Evolutionary conservation across 1,140 invertebrate species (phyloP).

Genomic region (Bicyclus anynana): DNA sequence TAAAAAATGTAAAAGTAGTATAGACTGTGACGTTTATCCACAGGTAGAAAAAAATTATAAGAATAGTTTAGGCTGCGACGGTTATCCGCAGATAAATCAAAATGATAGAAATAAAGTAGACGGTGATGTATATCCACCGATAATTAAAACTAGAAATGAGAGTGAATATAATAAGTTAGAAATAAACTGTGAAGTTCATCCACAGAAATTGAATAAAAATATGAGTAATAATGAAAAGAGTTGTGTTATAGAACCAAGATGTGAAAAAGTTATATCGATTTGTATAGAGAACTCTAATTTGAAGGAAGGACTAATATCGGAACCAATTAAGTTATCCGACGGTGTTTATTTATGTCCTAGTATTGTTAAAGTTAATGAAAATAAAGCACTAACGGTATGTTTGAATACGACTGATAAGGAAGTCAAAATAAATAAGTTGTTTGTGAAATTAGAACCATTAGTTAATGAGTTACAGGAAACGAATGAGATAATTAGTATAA

Average conservation of each 20-base stretch:
- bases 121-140: background rate
- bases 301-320: conserved; percentile 15
- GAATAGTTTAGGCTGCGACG: too few relatives aligned
- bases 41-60: too few relatives aligned
- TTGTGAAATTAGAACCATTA: conserved; percentile 7
- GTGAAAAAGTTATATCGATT: conserved; percentile 15
- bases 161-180: background rate
- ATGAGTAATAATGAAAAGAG: background rate
- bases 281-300: conserved; percentile 14
- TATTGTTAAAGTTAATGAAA: conserved; percentile 9
- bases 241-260: conserved; percentile 13
- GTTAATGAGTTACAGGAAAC: background rate
- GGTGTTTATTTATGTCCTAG: conserved; percentile 22
- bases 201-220: background rate
- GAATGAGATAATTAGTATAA: conserved; percentile 1
- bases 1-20: too few relatives aligned
- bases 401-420: conserved; percentile 11
- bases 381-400: conserved; percentile 12
- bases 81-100: too few relatives aligned
- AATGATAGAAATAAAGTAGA: too few relatives aligned
- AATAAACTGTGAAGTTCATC: background rate
- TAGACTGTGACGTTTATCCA: too few relatives aligned
- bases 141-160: background rate
- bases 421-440: conserved; percentile 7
- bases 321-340: conserved; percentile 14